phyloP scores from a whole-genome alignment of 2,888 invertebrate genomes.

The Philaethria dido region DNA sequence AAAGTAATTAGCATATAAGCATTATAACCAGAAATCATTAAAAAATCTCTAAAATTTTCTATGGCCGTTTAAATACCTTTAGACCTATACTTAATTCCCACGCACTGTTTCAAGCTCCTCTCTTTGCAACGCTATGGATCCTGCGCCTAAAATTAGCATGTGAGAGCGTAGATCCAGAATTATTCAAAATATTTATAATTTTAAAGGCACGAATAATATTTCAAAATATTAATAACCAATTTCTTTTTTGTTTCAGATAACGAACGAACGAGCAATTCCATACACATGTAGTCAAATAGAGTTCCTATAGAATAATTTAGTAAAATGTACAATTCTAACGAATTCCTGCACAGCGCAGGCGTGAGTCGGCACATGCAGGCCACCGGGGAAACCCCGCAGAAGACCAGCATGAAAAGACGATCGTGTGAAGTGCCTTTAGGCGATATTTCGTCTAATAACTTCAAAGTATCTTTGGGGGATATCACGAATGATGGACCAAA shows the following conservation, averaged over 20 bases:
- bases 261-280: slow-evolving; percentile 75
- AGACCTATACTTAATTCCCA: too few relatives aligned
- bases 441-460: slow-evolving; percentile 75
- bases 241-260: slow-evolving; percentile 72
- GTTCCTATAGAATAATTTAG: slow-evolving; percentile 71
- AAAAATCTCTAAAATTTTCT: too few relatives aligned
- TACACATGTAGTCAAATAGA: slow-evolving; percentile 69
- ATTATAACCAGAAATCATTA: too few relatives aligned
- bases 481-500: slow-evolving; percentile 65
- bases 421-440: slow-evolving; percentile 79
- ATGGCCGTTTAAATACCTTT: too few relatives aligned
- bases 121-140: too few relatives aligned
- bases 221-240: neutral
- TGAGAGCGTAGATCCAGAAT: too few relatives aligned
- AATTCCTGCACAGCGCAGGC: slow-evolving; percentile 76
- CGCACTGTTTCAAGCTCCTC: too few relatives aligned
- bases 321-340: slow-evolving; percentile 77
- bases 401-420: slow-evolving; percentile 76
- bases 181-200: too few relatives aligned
- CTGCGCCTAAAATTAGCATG: too few relatives aligned
- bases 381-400: slow-evolving; percentile 76
- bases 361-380: slow-evolving; percentile 80
- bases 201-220: too few relatives aligned
- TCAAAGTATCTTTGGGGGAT: slow-evolving; percentile 77
- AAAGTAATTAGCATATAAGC: too few relatives aligned